Conservation (phyloP, 2,113 vertebrate species). For the Marcusenius ussheri region DNA sequence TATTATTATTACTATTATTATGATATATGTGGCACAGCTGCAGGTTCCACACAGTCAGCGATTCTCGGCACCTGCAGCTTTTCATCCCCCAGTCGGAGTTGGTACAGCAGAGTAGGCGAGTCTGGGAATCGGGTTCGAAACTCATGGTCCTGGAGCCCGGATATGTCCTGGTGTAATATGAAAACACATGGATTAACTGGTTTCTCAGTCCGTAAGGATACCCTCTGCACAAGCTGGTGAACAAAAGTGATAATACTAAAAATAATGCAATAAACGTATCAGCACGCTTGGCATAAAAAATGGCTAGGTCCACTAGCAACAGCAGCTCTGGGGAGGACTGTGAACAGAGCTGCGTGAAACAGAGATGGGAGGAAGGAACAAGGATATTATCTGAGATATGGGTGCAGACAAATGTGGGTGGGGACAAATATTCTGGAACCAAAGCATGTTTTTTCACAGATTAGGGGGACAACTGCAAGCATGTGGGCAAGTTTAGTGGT, state of each 20-base stretch:
- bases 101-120: constrained; percentile 82
- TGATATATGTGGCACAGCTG: neutral
- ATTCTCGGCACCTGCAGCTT: constrained; percentile 76
- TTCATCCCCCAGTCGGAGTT: constrained; percentile 88
- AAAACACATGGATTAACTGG: neutral
- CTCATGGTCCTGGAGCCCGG: constrained; percentile 89
- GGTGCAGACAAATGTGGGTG: neutral
- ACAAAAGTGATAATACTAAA: neutral
- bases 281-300: neutral
- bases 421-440: neutral
- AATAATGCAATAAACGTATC: neutral
- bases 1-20: neutral
- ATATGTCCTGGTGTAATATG: constrained; percentile 66
- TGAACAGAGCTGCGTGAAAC: neutral
- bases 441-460: neutral
- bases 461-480: neutral
- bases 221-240: neutral
- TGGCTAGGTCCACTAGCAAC: neutral
- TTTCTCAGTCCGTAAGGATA: neutral
- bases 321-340: neutral
- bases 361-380: neutral
- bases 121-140: constrained; percentile 88
- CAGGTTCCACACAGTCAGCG: neutral
- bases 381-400: neutral
- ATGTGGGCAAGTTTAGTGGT: neutral